Evolutionary conservation across 2,797 vertebrate species (phyloP), one percentile per base, ranked within the genome.

Genomic region (Cynopterus sphinx): DNA sequence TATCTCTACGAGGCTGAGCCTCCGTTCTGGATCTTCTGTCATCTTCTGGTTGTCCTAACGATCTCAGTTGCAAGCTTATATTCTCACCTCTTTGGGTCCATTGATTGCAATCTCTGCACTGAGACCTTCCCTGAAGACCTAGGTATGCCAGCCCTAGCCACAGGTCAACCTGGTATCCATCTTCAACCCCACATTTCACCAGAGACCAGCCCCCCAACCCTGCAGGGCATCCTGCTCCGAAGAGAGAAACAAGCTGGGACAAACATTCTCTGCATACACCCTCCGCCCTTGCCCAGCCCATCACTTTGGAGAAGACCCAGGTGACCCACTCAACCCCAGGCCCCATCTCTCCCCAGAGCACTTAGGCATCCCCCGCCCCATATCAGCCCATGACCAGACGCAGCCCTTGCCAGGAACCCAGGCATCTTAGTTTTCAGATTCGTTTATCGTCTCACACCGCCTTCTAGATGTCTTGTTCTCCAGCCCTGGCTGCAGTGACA

Each of bases 371-470:
- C 53, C n/a, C 31, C 22, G 31, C 51, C 55, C 53, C 28, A 3
- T 5, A 31, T 28, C 59, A 67, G 65, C 70, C 49, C 24, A 1
- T 28, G 84, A 46, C 53, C 63, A 13, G 59, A 90, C 74, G 51
- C 94, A 55, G 90, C 93, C 87, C 91, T 87, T 33, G 90, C 57
- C 33, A 2, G 68, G 87, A 87, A 33, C 94, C 86, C 93, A 19
- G 63, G 74, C 70, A 19, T 81, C 87, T 81, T 24, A 11, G 87
- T 89, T 86, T 63, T 53, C 91, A 83, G 90, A 55, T 59, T 57
- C 83, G 13, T 74, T 43, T 77, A 33, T 87, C 81, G 33, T 78
- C 90, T 87, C 85, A 28, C 71, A n/a, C 86, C 24, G 41, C 63
- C 94, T 59, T 82, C 71, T 21, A 24, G 43, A 70, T 5, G 71